These are phyloP conservation scores for Leuctra nigra DNA, from an alignment of 2,888 invertebrate species.

Conservation along the genomic window DNA sequence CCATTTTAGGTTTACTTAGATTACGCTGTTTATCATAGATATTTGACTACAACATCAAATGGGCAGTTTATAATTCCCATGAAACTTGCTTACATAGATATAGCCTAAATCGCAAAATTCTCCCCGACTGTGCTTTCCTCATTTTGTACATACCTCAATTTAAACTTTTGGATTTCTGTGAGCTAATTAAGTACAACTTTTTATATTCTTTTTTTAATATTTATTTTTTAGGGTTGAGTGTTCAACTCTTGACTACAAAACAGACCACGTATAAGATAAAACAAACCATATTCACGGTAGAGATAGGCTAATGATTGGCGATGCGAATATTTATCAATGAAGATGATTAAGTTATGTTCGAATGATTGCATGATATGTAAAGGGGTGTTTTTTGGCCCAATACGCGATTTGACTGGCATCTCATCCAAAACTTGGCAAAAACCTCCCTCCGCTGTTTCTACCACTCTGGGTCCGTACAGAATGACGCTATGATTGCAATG, in stretches of 20 bases:
- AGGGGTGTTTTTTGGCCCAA: neutral
- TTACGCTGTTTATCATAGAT: neutral
- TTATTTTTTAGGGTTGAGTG: slow-evolving; percentile 7
- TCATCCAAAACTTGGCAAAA: too few species aligned
- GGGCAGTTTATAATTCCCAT: slow-evolving; percentile 12
- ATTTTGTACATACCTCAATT: slow-evolving; percentile 27
- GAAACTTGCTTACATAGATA: slow-evolving; percentile 6
- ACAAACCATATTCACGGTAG: neutral
- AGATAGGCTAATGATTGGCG: neutral
- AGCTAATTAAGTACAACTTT: slow-evolving; percentile 24
- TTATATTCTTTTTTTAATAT: slow-evolving; percentile 4
- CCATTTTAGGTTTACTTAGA: slow-evolving; percentile 12
- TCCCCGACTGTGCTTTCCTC: slow-evolving; percentile 24
- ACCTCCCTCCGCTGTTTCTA: too few species aligned
- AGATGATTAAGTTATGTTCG: neutral
- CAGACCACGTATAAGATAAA: slow-evolving; percentile 9
- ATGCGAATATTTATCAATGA: neutral
- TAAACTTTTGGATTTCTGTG: neutral
- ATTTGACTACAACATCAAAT: slow-evolving; percentile 15
- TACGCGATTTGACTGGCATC: neutral
- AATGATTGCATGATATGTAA: slow-evolving; percentile 9
- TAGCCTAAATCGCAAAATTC: slow-evolving; percentile 6
- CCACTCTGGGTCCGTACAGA: too few species aligned
- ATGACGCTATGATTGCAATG: too few species aligned
- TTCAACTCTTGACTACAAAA: slow-evolving; percentile 10